Percentiles rank a stretch among this genome's conserved stretches.
Evolutionary conservation across 1,140 invertebrate genomes (phyloP).

Genomic region (Leptestheria dahalacensis): DNA sequence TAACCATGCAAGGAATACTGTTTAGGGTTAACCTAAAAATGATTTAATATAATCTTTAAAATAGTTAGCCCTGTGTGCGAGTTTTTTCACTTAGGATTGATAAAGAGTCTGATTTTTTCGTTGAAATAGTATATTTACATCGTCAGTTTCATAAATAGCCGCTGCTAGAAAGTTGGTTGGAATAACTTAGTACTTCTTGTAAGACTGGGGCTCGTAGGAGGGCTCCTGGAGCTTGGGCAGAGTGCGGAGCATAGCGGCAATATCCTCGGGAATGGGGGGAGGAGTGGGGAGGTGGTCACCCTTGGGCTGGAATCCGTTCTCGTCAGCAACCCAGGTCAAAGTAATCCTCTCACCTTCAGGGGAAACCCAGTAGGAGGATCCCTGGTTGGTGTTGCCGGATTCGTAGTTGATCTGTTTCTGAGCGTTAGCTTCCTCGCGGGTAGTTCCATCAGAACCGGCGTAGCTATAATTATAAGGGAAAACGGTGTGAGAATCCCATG

Average conservation of each 20-base stretch:
- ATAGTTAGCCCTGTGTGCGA: too few species aligned
- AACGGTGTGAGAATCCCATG: too few species aligned
- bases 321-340: slow-evolving; percentile 21
- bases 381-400: slow-evolving; percentile 26
- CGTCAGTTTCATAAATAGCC: too few species aligned
- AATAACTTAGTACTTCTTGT: background rate
- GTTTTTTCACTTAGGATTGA: too few species aligned
- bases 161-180: too few species aligned
- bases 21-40: too few species aligned
- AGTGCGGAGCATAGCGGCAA: background rate
- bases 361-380: slow-evolving; percentile 17
- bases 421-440: slow-evolving; percentile 56
- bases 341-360: slow-evolving; percentile 19
- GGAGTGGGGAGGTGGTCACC: slow-evolving; percentile 21
- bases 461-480: background rate
- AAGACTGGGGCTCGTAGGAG: background rate
- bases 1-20: too few species aligned
- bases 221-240: background rate
- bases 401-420: slow-evolving; percentile 36
- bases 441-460: slow-evolving; percentile 49
- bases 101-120: too few species aligned
- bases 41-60: too few species aligned
- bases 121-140: too few species aligned
- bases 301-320: slow-evolving; percentile 22
- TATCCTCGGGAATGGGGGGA: slow-evolving; percentile 16